Evolutionary conservation across 2,888 invertebrate species (phyloP).

Genomic region (Caenorhabditis sulstoni): DNA sequence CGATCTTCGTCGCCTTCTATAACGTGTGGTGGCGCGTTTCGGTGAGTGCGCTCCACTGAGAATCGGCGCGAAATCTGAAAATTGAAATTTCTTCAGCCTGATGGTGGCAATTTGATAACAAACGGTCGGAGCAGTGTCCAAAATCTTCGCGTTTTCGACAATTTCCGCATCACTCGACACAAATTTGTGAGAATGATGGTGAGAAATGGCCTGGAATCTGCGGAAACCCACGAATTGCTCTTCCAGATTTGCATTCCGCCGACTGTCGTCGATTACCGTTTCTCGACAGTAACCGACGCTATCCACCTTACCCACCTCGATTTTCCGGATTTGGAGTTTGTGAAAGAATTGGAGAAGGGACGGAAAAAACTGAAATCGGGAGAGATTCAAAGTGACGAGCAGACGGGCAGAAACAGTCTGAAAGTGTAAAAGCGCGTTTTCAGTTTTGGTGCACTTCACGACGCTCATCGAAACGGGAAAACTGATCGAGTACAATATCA

Average conservation of each 20-base stretch:
- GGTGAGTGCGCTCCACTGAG: slow-evolving; percentile 2
- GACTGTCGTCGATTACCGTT: slow-evolving; percentile 30
- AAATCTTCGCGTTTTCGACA: slow-evolving; percentile 18
- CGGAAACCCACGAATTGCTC: too few species aligned
- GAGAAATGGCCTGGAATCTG: not conserved
- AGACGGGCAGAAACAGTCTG: not conserved
- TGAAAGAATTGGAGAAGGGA: slow-evolving; percentile 4
- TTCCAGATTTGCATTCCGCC: slow-evolving; percentile 37
- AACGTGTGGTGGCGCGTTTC: slow-evolving; percentile 32
- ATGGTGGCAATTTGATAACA: too few species aligned
- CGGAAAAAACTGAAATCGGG: slow-evolving; percentile 9
- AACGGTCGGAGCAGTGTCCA: not conserved
- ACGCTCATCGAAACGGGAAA: slow-evolving; percentile 33
- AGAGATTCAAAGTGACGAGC: slow-evolving; percentile 15
- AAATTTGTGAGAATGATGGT: slow-evolving; percentile 44
- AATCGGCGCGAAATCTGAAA: not conserved
- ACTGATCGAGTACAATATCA: slow-evolving; percentile 36
- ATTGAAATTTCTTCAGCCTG: not conserved
- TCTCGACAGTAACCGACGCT: slow-evolving; percentile 36
- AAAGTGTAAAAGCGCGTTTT: not conserved
- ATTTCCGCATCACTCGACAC: slow-evolving; percentile 25
- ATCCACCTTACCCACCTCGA: slow-evolving; percentile 33
- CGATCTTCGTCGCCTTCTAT: slow-evolving; percentile 8
- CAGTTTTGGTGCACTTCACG: slow-evolving; percentile 36
- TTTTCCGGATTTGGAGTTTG: slow-evolving; percentile 31